A percentile compares a stretch with the other conserved stretches of the same genome.
phyloP scores from a whole-genome alignment of 2,797 vertebrate genomes.

The Gymnodraco acuticeps region DNA sequence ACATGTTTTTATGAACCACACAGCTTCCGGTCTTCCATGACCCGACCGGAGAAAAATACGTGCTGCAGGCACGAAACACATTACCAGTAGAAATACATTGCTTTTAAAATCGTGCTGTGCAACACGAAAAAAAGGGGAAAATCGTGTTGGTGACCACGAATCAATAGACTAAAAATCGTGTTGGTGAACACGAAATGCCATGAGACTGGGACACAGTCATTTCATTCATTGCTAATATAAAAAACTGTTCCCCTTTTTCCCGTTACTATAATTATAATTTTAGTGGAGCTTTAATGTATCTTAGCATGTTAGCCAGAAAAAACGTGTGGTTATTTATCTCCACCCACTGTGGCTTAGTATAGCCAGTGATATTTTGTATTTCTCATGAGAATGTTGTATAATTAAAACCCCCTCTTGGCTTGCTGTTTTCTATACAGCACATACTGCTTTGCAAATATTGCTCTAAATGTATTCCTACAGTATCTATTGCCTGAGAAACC shows the following conservation, averaged over 20 bases:
- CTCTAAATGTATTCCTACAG: slow-evolving; percentile 62
- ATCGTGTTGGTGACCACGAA: no score
- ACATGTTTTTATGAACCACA: no score
- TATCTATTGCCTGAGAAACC: slow-evolving; percentile 66
- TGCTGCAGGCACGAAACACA: no score
- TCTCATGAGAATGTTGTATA: slow-evolving; percentile 48
- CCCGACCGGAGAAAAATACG: no score
- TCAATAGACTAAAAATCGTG: no score
- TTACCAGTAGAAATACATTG: no score
- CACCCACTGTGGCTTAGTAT: slow-evolving; percentile 39
- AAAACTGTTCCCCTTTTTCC: slow-evolving; percentile 33
- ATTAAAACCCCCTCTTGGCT: slow-evolving; percentile 57
- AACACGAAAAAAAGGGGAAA: no score
- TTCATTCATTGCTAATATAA: slow-evolving; percentile 44
- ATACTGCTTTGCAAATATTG: slow-evolving; percentile 55
- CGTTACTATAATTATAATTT: slow-evolving; percentile 63
- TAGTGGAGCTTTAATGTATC: slow-evolving; percentile 48
- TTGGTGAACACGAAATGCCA: no score
- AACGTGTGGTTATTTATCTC: slow-evolving; percentile 31
- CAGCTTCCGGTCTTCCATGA: no score
- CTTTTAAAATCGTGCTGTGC: no score
- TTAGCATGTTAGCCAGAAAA: slow-evolving; percentile 48
- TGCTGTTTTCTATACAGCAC: slow-evolving; percentile 11
- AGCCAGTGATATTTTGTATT: slow-evolving; percentile 48
- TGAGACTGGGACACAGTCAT: no score